A percentile compares a stretch with the other conserved stretches of the same genome.
Evolutionary conservation across 1,140 invertebrate genomes (phyloP).

Genomic region (Diuraphis noxia): DNA sequence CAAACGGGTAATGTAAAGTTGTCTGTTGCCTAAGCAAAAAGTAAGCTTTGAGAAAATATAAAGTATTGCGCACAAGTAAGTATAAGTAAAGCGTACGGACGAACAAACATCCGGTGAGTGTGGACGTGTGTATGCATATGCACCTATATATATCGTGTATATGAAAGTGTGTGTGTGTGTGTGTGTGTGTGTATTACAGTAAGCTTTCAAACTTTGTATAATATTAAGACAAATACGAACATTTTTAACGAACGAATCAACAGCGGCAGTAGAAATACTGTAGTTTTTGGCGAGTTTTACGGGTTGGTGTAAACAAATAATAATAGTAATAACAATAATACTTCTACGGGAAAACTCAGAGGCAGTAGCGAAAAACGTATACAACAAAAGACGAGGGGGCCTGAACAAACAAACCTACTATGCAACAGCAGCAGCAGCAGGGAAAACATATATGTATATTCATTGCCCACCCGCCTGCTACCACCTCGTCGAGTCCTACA

Average conservation of each 20-base stretch:
- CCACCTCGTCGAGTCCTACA: not conserved
- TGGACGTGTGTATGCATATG: not conserved
- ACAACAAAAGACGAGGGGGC: not conserved
- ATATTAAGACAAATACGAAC: slow-evolving; percentile 42
- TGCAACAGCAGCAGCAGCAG: not conserved
- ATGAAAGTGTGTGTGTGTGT: too few species aligned
- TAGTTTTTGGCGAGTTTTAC: slow-evolving; percentile 47
- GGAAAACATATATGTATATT: slow-evolving; percentile 18
- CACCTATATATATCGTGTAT: not conserved
- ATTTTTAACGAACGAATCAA: slow-evolving; percentile 48
- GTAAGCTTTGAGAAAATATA: not conserved
- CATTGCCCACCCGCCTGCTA: not conserved
- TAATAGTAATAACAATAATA: slow-evolving; percentile 43
- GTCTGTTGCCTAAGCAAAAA: not conserved
- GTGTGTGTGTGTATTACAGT: not conserved
- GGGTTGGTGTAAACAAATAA: slow-evolving; percentile 46
- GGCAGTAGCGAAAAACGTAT: slow-evolving; percentile 32
- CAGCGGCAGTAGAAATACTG: not conserved
- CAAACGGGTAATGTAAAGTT: not conserved
- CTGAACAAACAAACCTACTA: slow-evolving; percentile 28
- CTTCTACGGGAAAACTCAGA: slow-evolving; percentile 20
- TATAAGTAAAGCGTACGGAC: not conserved
- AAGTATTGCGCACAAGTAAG: not conserved
- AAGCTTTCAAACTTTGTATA: slow-evolving; percentile 32
- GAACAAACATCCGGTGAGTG: not conserved